phyloP scores from a whole-genome alignment of 2,797 vertebrate genomes.

The Loriculus beryllinus region DNA sequence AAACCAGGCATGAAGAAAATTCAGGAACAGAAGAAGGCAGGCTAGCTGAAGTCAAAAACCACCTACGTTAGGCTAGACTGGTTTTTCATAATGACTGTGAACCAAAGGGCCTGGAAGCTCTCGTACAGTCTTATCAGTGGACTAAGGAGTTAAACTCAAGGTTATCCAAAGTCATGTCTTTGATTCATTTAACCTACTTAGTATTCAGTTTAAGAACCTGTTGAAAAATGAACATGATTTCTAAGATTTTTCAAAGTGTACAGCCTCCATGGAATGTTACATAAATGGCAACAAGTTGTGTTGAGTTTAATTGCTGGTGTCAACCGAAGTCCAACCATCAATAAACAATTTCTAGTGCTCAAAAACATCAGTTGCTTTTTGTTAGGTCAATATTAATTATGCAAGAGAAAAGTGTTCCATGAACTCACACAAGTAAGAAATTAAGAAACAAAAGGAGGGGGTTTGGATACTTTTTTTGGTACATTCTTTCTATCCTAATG shows the following conservation, averaged over 20 bases:
- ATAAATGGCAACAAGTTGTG: background rate
- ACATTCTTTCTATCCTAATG: conserved; percentile 67
- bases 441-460: background rate
- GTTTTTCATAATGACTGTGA: background rate
- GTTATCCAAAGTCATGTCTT: background rate
- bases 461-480: conserved; percentile 27
- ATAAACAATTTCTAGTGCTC: background rate
- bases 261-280: conserved; percentile 2
- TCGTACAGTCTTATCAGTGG: background rate
- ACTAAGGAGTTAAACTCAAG: background rate
- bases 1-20: background rate
- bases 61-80: background rate
- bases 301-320: background rate
- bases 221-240: background rate
- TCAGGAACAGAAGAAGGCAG: background rate
- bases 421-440: conserved; percentile 38
- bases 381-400: background rate
- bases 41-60: background rate
- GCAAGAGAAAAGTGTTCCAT: conserved; percentile 22
- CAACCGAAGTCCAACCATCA: background rate
- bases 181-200: background rate
- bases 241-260: background rate
- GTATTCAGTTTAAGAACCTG: rapidly evolving
- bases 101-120: background rate
- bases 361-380: background rate